Percentiles rank a stretch among this genome's conserved stretches.
Conservation (phyloP, 2,113 vertebrate species). For the Prinia subflava region DNA sequence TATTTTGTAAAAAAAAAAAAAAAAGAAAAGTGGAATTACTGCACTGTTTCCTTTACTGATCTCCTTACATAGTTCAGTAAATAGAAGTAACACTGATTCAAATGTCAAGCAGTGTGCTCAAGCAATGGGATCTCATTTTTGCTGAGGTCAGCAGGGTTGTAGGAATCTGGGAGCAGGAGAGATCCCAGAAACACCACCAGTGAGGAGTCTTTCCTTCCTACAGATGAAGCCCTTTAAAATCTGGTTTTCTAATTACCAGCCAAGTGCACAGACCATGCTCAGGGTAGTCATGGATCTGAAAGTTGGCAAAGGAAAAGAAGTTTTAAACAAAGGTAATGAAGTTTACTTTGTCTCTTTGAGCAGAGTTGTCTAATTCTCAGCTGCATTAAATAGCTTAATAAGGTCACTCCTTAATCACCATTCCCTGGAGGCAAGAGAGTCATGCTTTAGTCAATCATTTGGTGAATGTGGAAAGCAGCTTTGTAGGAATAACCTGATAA, state of each 20-base stretch:
- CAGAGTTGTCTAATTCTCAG: neutral
- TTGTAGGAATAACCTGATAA: slow-evolving; percentile 23
- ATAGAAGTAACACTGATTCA: neutral
- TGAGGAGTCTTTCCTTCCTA: neutral
- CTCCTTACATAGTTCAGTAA: neutral
- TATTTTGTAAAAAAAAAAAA: neutral
- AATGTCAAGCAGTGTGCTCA: neutral
- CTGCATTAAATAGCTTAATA: slow-evolving; percentile 28
- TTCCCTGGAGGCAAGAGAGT: neutral
- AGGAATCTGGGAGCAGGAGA: neutral
- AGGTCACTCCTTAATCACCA: slow-evolving; percentile 23
- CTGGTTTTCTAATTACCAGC: neutral
- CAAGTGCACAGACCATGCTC: neutral
- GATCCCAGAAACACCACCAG: neutral
- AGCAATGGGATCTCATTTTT: neutral
- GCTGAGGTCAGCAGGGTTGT: neutral
- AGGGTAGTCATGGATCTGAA: neutral
- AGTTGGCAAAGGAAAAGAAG: neutral
- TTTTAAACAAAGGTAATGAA: neutral
- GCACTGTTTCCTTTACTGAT: neutral
- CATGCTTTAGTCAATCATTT: slow-evolving; percentile 15
- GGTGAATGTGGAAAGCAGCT: neutral
- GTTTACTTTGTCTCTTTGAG: slow-evolving; percentile 17
- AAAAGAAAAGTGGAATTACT: neutral
- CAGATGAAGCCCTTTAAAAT: neutral